These are phyloP conservation scores for Phyllopteryx taeniolatus DNA, from an alignment of 2,113 vertebrate genomes.

Conservation along the genomic window DNA sequence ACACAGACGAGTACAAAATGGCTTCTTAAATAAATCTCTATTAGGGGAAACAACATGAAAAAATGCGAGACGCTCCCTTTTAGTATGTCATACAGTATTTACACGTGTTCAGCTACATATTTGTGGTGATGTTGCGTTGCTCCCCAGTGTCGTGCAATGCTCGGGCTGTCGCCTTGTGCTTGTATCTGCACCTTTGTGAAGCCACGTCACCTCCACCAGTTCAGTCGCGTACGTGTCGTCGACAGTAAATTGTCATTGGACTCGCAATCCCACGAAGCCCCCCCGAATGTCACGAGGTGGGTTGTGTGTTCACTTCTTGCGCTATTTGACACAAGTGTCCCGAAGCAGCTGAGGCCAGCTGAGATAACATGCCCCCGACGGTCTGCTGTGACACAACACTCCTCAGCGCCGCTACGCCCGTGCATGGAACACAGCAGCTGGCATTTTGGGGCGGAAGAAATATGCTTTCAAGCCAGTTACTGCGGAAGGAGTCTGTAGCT, in stretches of 20 bases:
- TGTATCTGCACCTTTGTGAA: background rate
- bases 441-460: slow-evolving; percentile 66
- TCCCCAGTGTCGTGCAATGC: slow-evolving; percentile 50
- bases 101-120: slow-evolving; percentile 51
- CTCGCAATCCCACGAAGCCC: slow-evolving; percentile 7
- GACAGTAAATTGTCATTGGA: slow-evolving; percentile 22
- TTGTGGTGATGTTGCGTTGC: slow-evolving; percentile 16
- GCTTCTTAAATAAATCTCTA: slow-evolving; percentile 47
- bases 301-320: slow-evolving; percentile 30
- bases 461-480: slow-evolving; percentile 81
- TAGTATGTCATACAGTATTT: slow-evolving; percentile 48
- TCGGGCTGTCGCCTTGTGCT: slow-evolving; percentile 24
- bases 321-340: slow-evolving; percentile 26
- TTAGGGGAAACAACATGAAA: slow-evolving; percentile 65
- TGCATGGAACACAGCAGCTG: slow-evolving; percentile 72
- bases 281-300: slow-evolving; percentile 20
- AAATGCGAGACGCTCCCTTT: slow-evolving; percentile 59
- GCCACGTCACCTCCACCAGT: slow-evolving; percentile 13
- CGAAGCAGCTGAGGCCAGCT: slow-evolving; percentile 54
- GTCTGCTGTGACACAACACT: background rate
- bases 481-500: slow-evolving; percentile 73
- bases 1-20: slow-evolving; percentile 38
- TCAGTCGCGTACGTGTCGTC: slow-evolving; percentile 22
- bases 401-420: slow-evolving; percentile 52
- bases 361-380: slow-evolving; percentile 53